Evolutionary conservation across 2,888 invertebrate species (phyloP).

Genomic region (Mythimna vitellina): DNA sequence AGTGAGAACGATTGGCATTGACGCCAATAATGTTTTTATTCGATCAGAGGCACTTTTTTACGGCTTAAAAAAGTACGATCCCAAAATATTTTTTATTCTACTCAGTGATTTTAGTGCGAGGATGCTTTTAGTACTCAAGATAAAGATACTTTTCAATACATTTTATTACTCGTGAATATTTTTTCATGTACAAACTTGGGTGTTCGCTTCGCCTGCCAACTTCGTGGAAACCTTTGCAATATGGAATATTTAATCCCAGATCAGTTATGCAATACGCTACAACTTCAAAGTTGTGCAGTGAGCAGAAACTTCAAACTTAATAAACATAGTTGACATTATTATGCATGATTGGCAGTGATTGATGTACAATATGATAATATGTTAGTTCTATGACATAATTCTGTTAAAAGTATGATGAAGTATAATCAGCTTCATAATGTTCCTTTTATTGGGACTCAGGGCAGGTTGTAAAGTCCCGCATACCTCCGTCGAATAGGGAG

Average conservation of each 20-base stretch:
- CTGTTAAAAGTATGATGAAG: too few relatives aligned
- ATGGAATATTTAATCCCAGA: slow-evolving; percentile 54
- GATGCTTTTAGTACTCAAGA: slow-evolving; percentile 10
- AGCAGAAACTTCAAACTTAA: slow-evolving; percentile 51
- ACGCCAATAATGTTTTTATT: slow-evolving; percentile 15
- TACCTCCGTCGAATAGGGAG: too few relatives aligned
- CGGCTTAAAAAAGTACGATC: not conserved
- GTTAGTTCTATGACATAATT: not conserved
- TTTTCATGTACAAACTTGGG: slow-evolving; percentile 38
- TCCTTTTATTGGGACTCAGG: too few relatives aligned
- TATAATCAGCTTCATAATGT: too few relatives aligned
- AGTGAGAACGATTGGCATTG: slow-evolving; percentile 3
- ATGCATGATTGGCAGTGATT: slow-evolving; percentile 38
- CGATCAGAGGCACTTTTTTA: slow-evolving; percentile 5
- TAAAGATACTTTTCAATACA: slow-evolving; percentile 20
- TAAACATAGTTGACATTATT: slow-evolving; percentile 42
- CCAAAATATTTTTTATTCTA: slow-evolving; percentile 1
- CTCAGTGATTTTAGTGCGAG: slow-evolving; percentile 19
- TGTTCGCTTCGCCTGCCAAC: slow-evolving; percentile 35
- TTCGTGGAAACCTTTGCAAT: slow-evolving; percentile 50
- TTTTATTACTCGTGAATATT: slow-evolving; percentile 31
- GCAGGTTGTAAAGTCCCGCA: too few relatives aligned
- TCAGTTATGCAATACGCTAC: slow-evolving; percentile 56
- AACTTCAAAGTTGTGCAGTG: slow-evolving; percentile 40
- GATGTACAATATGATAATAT: slow-evolving; percentile 28